Evolutionary conservation across 2,113 vertebrate genomes (phyloP).

Genomic region (Accipiter cooperii): DNA sequence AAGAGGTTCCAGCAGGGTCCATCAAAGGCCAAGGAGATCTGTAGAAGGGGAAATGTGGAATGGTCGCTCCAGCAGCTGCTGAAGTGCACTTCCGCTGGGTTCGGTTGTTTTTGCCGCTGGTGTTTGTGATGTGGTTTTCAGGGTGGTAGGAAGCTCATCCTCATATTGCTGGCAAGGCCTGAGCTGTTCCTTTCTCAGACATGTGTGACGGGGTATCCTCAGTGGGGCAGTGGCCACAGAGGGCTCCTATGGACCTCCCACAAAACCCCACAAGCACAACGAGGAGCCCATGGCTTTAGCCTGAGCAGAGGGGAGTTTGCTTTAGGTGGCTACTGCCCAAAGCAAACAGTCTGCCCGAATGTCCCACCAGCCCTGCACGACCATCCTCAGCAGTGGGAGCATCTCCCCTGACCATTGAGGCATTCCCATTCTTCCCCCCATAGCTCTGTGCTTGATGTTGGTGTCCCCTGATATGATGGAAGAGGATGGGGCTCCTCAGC

Average conservation of each 20-base stretch:
- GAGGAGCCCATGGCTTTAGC: background rate
- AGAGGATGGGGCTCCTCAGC: background rate
- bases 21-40: constrained; percentile 20
- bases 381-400: background rate
- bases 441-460: background rate
- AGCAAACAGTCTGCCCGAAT: background rate
- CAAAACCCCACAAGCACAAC: fast-evolving
- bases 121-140: constrained; percentile 9
- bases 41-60: background rate
- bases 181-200: background rate
- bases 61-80: constrained; percentile 8
- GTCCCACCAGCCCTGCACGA: background rate
- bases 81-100: background rate
- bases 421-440: fast-evolving
- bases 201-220: background rate
- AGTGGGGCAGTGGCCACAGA: background rate
- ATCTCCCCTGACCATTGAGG: background rate
- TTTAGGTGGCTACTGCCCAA: background rate
- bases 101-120: background rate
- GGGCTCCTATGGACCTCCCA: background rate
- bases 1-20: constrained; percentile 50
- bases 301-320: background rate
- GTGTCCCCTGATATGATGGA: background rate
- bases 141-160: background rate
- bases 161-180: background rate